These are phyloP conservation scores for Dastarcus helophoroides DNA, from an alignment of 2,888 invertebrate species.

Conservation along the genomic window DNA sequence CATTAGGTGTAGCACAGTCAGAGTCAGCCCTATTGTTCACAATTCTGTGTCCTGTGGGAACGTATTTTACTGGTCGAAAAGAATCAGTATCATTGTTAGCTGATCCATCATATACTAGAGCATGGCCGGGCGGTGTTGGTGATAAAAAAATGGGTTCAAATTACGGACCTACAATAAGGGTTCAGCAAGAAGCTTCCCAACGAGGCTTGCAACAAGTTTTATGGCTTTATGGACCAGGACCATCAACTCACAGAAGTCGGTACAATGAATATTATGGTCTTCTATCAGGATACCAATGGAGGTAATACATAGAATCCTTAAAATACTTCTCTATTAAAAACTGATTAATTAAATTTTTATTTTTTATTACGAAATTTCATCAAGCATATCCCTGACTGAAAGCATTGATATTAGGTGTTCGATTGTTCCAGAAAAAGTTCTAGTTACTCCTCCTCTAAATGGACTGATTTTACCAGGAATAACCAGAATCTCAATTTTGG, in stretches of 20 bases:
- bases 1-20: conserved; percentile 80
- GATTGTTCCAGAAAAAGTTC: conserved; percentile 71
- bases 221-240: conserved; percentile 91
- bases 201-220: conserved; percentile 86
- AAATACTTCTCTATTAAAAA: no score
- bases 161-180: conserved; percentile 77
- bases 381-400: no score
- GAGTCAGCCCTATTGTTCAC: conserved; percentile 84
- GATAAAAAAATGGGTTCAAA: conserved; percentile 92
- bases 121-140: conserved; percentile 92
- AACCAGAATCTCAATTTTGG: conserved; percentile 77
- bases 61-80: conserved; percentile 66
- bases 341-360: no score
- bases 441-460: conserved; percentile 86
- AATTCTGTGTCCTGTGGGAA: conserved; percentile 85
- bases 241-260: conserved; percentile 94
- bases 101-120: conserved; percentile 75
- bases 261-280: conserved; percentile 95
- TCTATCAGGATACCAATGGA: conserved; percentile 78
- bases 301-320: conserved; percentile 45
- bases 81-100: conserved; percentile 72
- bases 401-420: no score
- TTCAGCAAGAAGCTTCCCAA: conserved; percentile 63
- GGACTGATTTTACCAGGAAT: conserved; percentile 94
- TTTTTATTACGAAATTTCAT: no score